Base-by-base conservation (phyloP, 92 coral and sea anemone genomes). In the Porites divaricata region DNA sequence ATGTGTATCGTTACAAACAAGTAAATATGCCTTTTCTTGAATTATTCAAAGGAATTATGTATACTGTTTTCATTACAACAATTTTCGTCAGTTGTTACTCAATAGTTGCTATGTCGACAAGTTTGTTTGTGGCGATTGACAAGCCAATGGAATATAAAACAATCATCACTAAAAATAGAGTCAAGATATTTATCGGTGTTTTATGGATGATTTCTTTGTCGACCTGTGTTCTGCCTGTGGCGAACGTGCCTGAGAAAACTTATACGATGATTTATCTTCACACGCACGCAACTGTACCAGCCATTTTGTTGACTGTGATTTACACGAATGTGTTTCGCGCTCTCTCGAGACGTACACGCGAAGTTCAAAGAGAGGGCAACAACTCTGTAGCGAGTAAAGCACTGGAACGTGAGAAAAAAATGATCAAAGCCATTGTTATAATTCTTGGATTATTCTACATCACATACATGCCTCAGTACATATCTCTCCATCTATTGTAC, bases 281-380 rank as follows among this genome's bases (percentile, higher is more conserved):
- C 81, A 90, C 90, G 21, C 93, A 90, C 77, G 90, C 78, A 1
- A 54, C 93, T 15, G 21, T 90, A 12, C 93, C 93, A 6, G 68
- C 84, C 45, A 56, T 90, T 16, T 81, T 72, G 66, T 53, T 90
- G 67, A 81, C 93, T 1, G 76, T 75, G 2, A 26, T 90, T 12
- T 90, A 90, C 70, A 49, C 49, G 14, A 56, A 74, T 0, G 87
- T 90, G 51, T 87, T 87, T 20, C 80, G 76, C 56, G 86, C 87
- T 2, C 82, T 87, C 50, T 76, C 81, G 63, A 80, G 75, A 76
- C 81, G 86, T 22, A 76, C 74, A 1, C 86, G 71, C 17, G 81
- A 64, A 17, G 81, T 87, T 28, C 77, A 87, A 25, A 12, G 25
- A 8, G 62, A 9, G 1, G 86, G 86, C 1, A 35, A 81, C 15